Percentiles rank a stretch among this genome's conserved stretches.
These are phyloP conservation scores for Salarias fasciatus DNA, from an alignment of 2,797 vertebrate genomes.

Conservation along the genomic window DNA sequence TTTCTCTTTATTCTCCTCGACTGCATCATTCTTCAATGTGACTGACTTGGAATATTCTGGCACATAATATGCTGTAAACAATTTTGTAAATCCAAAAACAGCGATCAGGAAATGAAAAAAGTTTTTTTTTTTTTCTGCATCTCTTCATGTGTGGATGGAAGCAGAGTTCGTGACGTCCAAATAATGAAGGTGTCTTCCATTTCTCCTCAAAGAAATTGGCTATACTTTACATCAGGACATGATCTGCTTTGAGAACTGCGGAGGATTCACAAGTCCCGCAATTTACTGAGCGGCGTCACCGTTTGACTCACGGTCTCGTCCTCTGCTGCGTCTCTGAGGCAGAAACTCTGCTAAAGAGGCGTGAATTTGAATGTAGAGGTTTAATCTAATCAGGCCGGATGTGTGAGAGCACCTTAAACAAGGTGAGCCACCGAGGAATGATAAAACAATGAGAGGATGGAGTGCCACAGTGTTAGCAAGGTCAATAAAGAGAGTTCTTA, in stretches of 20 bases:
- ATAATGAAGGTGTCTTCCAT: slow-evolving; percentile 13
- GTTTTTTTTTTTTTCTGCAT: neutral
- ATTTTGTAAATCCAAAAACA: neutral
- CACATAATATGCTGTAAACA: neutral
- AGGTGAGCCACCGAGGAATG: neutral
- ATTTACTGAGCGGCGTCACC: slow-evolving; percentile 15
- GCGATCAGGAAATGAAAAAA: neutral
- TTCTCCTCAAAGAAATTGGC: slow-evolving; percentile 24
- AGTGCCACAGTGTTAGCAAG: neutral
- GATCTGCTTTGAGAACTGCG: slow-evolving; percentile 11
- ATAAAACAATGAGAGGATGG: neutral
- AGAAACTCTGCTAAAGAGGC: neutral
- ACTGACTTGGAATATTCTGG: slow-evolving; percentile 5
- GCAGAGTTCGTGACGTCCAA: slow-evolving; percentile 12
- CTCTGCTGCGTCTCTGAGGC: slow-evolving; percentile 1
- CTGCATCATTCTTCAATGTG: slow-evolving; percentile 5
- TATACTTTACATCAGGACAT: slow-evolving; percentile 14
- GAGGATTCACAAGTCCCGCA: slow-evolving; percentile 6
- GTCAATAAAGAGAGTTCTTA: neutral
- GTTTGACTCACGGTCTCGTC: neutral
- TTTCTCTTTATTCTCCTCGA: neutral
- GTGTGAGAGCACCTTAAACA: neutral
- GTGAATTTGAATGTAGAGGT: neutral
- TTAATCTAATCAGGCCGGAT: neutral
- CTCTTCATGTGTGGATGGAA: neutral